phyloP scores from a whole-genome alignment of 2,888 invertebrate genomes.

The Pyrrhia umbra region DNA sequence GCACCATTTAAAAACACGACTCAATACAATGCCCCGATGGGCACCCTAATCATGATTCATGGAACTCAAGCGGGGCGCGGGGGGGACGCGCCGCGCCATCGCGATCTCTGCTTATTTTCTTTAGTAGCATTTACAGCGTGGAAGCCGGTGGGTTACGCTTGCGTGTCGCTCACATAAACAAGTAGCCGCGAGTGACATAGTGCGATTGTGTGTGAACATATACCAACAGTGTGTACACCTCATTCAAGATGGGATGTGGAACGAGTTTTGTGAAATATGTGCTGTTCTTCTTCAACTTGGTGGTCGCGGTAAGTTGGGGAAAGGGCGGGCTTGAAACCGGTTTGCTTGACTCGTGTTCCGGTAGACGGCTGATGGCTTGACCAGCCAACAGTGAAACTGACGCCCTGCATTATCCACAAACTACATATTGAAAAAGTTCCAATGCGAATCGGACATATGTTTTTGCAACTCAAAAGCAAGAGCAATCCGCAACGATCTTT shows the following conservation, averaged over 20 bases:
- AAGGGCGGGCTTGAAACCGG: slow-evolving; percentile 82
- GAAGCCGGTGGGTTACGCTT: slow-evolving; percentile 61
- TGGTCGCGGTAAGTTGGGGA: slow-evolving; percentile 93
- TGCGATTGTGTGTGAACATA: slow-evolving; percentile 81
- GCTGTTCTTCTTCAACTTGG: slow-evolving; percentile 94
- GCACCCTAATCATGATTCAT: slow-evolving; percentile 73
- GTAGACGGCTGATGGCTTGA: slow-evolving; percentile 79
- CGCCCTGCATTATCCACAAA: slow-evolving; percentile 54
- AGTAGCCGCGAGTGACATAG: slow-evolving; percentile 84
- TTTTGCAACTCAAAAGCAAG: slow-evolving; percentile 6
- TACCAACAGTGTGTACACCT: slow-evolving; percentile 80
- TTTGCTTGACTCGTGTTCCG: slow-evolving; percentile 77
- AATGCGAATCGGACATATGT: slow-evolving; percentile 21
- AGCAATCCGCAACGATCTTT: neutral
- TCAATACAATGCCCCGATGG: slow-evolving; percentile 63
- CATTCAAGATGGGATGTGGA: slow-evolving; percentile 92
- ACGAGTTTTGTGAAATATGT: slow-evolving; percentile 95
- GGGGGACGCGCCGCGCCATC: slow-evolving; percentile 81
- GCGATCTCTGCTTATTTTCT: slow-evolving; percentile 81
- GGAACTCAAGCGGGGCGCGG: slow-evolving; percentile 66
- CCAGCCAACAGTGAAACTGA: slow-evolving; percentile 76
- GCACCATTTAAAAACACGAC: slow-evolving; percentile 28
- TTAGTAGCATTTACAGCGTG: slow-evolving; percentile 81
- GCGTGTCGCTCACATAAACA: slow-evolving; percentile 62
- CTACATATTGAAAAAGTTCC: slow-evolving; percentile 36